Evolutionary conservation across 1,140 invertebrate species (phyloP), one percentile per base, ranked within the genome.

Genomic region (Orchesella cincta): DNA sequence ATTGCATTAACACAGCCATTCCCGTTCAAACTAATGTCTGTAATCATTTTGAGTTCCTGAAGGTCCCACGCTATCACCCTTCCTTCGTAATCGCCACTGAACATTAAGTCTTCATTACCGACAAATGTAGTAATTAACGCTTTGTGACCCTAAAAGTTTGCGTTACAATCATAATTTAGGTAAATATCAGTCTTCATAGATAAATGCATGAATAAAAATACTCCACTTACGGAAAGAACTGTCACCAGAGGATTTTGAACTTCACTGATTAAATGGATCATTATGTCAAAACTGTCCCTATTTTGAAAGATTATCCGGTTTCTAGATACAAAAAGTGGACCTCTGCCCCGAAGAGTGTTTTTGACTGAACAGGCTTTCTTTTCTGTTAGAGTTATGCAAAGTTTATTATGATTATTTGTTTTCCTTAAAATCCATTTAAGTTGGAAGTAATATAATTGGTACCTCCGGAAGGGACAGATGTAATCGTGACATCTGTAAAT

Each of bases 51-150:
- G 3, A 46, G 23, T 3, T 51, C 14, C 1, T n/a, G 14, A 2
- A 73, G 23, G 46, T 51, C 39, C 71, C 71, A 73, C 8, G 29
- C 23, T 1, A 73, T 39, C 1, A 73, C 26, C 18, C 26, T 36
- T 14, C 71, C 71, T 5, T 73, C 71, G 36, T 73, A 73, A 14
- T 28, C 71, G 12, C 34, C 71, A 39, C 71, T 73, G 28, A 73
- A 73, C 23, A 73, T 5, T 14, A 39, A 2, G 16, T 73, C 39
- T 73, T 36, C 34, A 26, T 31, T 73, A 2, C 71, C 71, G 3
- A 73, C 39, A 36, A 73, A 46, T 1, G 34, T 26, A 18, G 14
- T 73, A 39, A 73, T 31, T 3, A 73, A 12, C 12, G 67, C 5
- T 14, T 34, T 20, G 67, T 71, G 67, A 12, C 67, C 57, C 28